Evolutionary conservation across 2,113 vertebrate species (phyloP), one percentile per base, ranked within the genome.

Genomic region (Fulica atra): DNA sequence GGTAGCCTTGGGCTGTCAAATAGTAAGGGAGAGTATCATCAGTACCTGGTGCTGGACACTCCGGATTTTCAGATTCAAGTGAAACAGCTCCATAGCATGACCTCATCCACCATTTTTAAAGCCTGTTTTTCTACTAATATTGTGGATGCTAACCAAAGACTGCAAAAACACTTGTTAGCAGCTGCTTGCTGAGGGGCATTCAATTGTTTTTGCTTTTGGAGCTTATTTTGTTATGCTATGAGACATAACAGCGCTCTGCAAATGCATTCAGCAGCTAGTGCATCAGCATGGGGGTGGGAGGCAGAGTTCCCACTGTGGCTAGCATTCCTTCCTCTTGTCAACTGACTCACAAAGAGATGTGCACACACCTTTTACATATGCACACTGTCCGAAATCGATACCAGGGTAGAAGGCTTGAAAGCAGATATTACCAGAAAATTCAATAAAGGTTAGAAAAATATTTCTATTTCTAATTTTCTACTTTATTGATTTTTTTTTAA

Each of bases 361-460:
- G 44, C 36, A 69, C 10, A 4, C 18, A 42, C 5, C 24, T 86
- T 35, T 90, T 51, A 33, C 44, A 72, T 87, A 65, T 48, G 25
- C 59, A 76, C 2, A 15, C 11, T 74, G n/a, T n/a, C 61, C 81
- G 66, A 86, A 92, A 92, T 51, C 54, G 48, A 10, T 81, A 59
- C 48, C 26, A 46, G 46, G 13, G 44, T 28, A 77, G 78, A 87
- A 81, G 42, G 6, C 8, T 60, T 74, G 65, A 86, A 95, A 93
- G 51, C 17, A 84, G 46, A 31, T 76, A 80, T 51, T 51, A 68
- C 18, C 33, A 96, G 60, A 92, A 93, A 95, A 70, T 80, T 68
- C 79, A 92, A 16, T 61, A 81, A 36, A 69, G 7, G 31, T 76
- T 81, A 44, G 51, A 59, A 94, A 92, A 88, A 71, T 70, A 53